A percentile compares a stretch with the other conserved stretches of the same genome.
Conservation (phyloP, 2,888 invertebrate genomes). For the Leucania comma region DNA sequence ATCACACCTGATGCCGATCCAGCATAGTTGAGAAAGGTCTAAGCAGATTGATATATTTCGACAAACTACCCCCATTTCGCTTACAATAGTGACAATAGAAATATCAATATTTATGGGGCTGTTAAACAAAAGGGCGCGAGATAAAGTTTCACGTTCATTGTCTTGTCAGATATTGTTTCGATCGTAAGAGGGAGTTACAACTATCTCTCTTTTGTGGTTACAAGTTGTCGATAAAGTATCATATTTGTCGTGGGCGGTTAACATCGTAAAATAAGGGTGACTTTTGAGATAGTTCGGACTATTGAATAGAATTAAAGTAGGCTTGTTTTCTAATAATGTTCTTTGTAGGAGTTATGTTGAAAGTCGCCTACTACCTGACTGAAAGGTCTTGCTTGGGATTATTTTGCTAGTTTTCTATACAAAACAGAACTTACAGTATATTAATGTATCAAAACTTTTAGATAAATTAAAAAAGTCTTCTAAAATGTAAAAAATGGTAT, state of each 20-base stretch:
- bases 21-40: neutral
- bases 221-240: conserved; percentile 43
- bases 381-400: conserved; percentile 20
- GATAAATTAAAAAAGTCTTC: too few species aligned
- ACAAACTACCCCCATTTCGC: conserved; percentile 21
- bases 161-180: conserved; percentile 45
- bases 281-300: conserved; percentile 10
- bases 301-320: conserved; percentile 3
- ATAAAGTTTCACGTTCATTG: conserved; percentile 53
- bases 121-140: conserved; percentile 44
- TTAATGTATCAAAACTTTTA: too few species aligned
- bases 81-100: conserved; percentile 39
- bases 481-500: too few species aligned
- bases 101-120: conserved; percentile 39
- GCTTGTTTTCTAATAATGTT: neutral
- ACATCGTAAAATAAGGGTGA: conserved; percentile 22
- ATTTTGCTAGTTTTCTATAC: too few species aligned
- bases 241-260: conserved; percentile 30
- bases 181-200: conserved; percentile 14
- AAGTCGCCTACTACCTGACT: neutral
- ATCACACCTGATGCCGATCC: neutral
- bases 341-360: neutral
- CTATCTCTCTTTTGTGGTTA: too few species aligned
- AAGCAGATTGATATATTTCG: conserved; percentile 2
- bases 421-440: too few species aligned